These are phyloP conservation scores for Lysiphlebus fabarum DNA, from an alignment of 1,140 invertebrate species.

Conservation along the genomic window DNA sequence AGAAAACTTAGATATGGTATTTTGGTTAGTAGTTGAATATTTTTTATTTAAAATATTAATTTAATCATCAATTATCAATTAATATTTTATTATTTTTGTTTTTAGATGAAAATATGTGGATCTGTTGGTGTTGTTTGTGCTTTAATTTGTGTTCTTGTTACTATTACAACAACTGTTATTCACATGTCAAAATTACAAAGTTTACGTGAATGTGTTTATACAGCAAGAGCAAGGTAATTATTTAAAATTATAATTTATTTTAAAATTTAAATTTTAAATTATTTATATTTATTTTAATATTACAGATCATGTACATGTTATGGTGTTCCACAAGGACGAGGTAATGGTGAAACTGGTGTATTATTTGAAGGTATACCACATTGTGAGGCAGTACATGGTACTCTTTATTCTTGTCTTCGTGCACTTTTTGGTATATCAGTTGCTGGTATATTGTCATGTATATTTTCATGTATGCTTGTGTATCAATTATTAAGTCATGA, in stretches of 20 bases:
- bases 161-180: slow-evolving; percentile 88
- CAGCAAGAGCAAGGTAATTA: slow-evolving; percentile 50
- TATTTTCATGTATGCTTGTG: slow-evolving; percentile 87
- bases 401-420: slow-evolving; percentile 78
- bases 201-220: slow-evolving; percentile 81
- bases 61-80: too few relatives aligned
- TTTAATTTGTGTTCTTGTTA: slow-evolving; percentile 80
- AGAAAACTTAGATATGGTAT: slow-evolving; percentile 81
- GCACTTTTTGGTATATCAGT: slow-evolving; percentile 87
- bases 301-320: slow-evolving; percentile 52
- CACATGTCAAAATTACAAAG: slow-evolving; percentile 89
- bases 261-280: slow-evolving; percentile 18
- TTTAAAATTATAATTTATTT: slow-evolving; percentile 17
- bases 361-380: slow-evolving; percentile 80
- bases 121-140: slow-evolving; percentile 80
- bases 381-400: slow-evolving; percentile 83
- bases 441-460: slow-evolving; percentile 82
- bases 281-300: background rate
- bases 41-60: slow-evolving; percentile 13
- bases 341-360: slow-evolving; percentile 46
- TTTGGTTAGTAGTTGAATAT: slow-evolving; percentile 61
- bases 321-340: slow-evolving; percentile 37
- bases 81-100: slow-evolving; percentile 25
- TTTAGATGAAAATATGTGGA: slow-evolving; percentile 81
- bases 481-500: slow-evolving; percentile 87